These are phyloP conservation scores for Odontophorus gujanensis DNA, from an alignment of 2,113 vertebrate genomes.

Conservation along the genomic window DNA sequence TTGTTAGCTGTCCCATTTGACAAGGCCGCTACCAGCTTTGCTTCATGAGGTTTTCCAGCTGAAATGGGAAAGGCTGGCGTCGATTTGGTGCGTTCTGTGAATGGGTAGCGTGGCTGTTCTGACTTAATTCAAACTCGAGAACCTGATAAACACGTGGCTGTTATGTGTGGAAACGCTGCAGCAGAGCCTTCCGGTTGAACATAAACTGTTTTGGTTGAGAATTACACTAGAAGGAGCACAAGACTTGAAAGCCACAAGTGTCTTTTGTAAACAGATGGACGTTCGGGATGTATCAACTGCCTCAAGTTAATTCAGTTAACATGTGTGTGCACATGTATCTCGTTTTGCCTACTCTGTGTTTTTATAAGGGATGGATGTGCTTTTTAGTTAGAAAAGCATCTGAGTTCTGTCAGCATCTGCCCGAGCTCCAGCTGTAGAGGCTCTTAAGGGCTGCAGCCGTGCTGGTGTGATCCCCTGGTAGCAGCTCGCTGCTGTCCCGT, in stretches of 20 bases:
- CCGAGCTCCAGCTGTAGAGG: not conserved
- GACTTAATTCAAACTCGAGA: constrained; percentile 42
- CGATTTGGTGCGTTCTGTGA: constrained; percentile 29
- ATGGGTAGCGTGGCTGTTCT: constrained; percentile 18
- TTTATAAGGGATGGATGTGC: constrained; percentile 12
- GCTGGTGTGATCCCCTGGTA: not conserved
- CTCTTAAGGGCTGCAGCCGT: not conserved
- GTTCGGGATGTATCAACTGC: constrained; percentile 52
- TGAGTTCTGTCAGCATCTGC: not conserved
- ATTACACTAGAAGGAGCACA: constrained; percentile 25
- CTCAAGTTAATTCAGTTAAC: constrained; percentile 62
- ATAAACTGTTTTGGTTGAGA: constrained; percentile 48
- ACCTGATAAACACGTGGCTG: constrained; percentile 30
- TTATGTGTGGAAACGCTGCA: constrained; percentile 27
- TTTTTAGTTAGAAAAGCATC: not conserved
- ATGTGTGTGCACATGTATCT: constrained; percentile 58
- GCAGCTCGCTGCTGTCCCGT: not conserved
- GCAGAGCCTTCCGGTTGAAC: constrained; percentile 53
- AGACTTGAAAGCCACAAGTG: constrained; percentile 50
- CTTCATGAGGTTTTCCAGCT: constrained; percentile 18
- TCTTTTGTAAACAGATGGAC: constrained; percentile 69
- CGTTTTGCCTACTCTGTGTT: constrained; percentile 46
- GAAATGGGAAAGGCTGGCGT: constrained; percentile 21
- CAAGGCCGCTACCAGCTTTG: constrained; percentile 49
- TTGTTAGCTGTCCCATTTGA: constrained; percentile 40